Evolutionary conservation across 64 coral and sea anemone genomes (phyloP), one percentile per base, ranked within the genome.

Genomic region (Actinia equina): DNA sequence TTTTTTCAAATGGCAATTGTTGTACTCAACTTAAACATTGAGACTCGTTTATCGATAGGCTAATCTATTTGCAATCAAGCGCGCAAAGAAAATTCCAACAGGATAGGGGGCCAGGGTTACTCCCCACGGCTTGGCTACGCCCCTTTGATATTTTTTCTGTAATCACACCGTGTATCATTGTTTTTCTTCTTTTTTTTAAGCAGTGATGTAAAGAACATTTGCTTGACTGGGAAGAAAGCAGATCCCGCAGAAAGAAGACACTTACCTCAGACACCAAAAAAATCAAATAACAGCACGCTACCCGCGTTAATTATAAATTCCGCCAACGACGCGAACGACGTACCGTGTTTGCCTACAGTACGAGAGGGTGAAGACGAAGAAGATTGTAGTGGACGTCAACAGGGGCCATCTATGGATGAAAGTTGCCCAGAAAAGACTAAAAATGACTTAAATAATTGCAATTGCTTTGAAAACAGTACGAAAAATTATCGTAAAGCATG

Each of bases 221-320:
- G 90, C 54, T 86, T 92, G 57, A 92, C 90, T 27, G 90, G 90
- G 14, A 92, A 82, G 61, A 86, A 83, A 82, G 41, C 77, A 9
- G 90, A 58, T 23, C 15, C 46, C 12, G n/a, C 49, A 17, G 83
- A 59, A 11, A 37, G 79, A 26, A 84, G 55, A 63, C 42, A 17
- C 59, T 85, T 85, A 85, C 43, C 52, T 42, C 52, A 17, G 0
- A 58, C 83, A 53, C 55, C 52, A 6, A 85, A 45, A 26, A 26
- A 58, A 58, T 49, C 42, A 51, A 57, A 54, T 14, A 45, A 82
- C 4, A 19, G 19, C 19, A 52, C 80, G 10, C 17, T 57, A 20
- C 53, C 80, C 15, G 53, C 6, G 18, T 49, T 57, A 43, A 52
- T 42, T 45, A 82, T 57, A 52, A 82, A 82, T 52, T 82, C 80